Conservation (phyloP, 2,888 invertebrate species). For the Gastracanthus pulcherrimus region DNA sequence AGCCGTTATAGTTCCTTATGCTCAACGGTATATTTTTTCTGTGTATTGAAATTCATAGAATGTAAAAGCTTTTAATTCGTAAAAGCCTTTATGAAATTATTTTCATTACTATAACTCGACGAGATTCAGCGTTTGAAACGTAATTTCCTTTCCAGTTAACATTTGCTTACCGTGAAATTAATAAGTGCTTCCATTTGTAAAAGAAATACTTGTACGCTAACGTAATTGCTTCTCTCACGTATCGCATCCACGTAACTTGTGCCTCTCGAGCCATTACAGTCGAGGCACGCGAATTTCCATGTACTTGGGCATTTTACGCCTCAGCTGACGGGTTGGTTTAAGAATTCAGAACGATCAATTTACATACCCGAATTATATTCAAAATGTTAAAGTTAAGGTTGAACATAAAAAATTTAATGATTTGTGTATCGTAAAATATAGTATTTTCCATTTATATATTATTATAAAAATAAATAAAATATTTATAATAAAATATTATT, state of each 20-base stretch:
- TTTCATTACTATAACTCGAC: neutral
- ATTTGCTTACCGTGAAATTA: neutral
- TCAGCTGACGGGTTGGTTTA: constrained; percentile 20
- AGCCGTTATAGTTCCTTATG: neutral
- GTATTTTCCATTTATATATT: no score
- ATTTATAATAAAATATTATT: no score
- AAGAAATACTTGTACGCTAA: neutral
- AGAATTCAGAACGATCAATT: constrained; percentile 30
- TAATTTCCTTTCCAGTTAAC: neutral
- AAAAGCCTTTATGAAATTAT: no score
- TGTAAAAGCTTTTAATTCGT: no score
- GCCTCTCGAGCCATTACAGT: constrained; percentile 14
- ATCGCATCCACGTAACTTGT: neutral
- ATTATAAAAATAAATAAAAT: no score
- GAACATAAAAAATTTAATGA: neutral
- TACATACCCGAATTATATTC: neutral
- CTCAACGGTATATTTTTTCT: neutral
- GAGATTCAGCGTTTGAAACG: neutral
- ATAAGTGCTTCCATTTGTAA: neutral
- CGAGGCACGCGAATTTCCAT: constrained; percentile 46
- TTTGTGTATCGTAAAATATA: no score
- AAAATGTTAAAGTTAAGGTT: neutral
- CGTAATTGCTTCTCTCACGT: constrained; percentile 28
- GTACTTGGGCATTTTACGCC: constrained; percentile 38
- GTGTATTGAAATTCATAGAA: neutral